Base-by-base conservation (phyloP, 2,797 vertebrate species). In the Chaetophractus vellerosus region DNA sequence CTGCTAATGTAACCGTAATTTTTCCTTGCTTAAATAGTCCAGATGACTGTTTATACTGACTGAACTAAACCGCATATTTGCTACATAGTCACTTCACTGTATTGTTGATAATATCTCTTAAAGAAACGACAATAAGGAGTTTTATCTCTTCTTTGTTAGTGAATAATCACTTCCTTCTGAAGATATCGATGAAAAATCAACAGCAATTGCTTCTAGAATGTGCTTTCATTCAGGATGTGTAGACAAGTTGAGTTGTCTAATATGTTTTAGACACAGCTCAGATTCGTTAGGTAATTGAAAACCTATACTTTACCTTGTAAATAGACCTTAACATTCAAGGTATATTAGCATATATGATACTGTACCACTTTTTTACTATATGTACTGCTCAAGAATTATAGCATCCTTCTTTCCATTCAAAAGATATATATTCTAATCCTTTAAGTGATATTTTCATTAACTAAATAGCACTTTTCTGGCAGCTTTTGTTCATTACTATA, bases 271-370 rank as follows among this genome's bases (percentile, higher is more conserved):
- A 76, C 78, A 94, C 45, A 84, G 57, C 52, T 96, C 57, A 96
- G 69, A 92, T 91, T 92, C 97, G 96, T 96, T 93, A 90, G 52
- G 31, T 90, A 90, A 92, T 93, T 97, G 87, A 94, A 91, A 96
- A 96, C 95, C 90, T 92, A 76, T 95, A 94, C 38, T 93, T 81
- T 95, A 69, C 26, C 89, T 87, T 90, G n/a, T 96, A 94, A 96
- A 84, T 76, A 94, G 69, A 85, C 61, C 75, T 96, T 93, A 95
- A 85, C 95, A 90, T 96, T 94, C 55, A 92, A 90, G 74, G 21
- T 31, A 24, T 79, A 71, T 94, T 87, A 79, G 23, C 55, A 86
- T 82, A 36, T 96, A 72, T 93, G 59, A 78, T 50, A 19, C 26
- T 66, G 33, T 81, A 69, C 50, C n/a, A 83, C 38, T 76, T 91